Percentiles rank a stretch among this genome's conserved stretches.
These are phyloP conservation scores for Notechis scutatus DNA, from an alignment of 2,113 vertebrate species.

Conservation along the genomic window DNA sequence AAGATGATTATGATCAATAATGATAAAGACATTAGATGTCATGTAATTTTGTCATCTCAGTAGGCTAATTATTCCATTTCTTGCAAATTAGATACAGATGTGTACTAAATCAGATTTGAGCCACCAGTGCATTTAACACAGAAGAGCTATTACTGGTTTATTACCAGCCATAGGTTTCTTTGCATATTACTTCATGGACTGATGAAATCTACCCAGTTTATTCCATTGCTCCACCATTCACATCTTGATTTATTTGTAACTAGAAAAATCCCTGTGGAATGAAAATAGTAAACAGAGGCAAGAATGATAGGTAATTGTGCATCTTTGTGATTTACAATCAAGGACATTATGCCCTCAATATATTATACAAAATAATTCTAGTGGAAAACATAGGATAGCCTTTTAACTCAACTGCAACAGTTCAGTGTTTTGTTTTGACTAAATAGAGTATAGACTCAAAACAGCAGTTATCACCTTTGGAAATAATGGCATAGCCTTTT, in stretches of 20 bases:
- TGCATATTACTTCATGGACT: not conserved
- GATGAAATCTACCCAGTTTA: not conserved
- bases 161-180: not conserved
- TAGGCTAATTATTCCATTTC: not conserved
- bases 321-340: not conserved
- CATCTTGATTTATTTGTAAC: not conserved
- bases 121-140: not conserved
- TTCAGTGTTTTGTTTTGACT: not conserved
- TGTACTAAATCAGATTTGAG: not conserved
- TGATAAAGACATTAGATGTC: not conserved
- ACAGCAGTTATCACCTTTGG: not conserved
- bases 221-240: not conserved
- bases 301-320: not conserved
- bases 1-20: not conserved
- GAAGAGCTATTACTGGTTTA: not conserved
- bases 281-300: not conserved
- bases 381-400: not conserved
- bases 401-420: not conserved
- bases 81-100: not conserved
- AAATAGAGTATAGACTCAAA: not conserved
- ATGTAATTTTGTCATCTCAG: not conserved
- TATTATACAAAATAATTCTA: not conserved
- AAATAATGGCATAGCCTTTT: not conserved
- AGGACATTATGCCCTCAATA: not conserved
- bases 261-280: not conserved